Base-by-base conservation (phyloP, 2,888 invertebrate genomes). In the Phalangium opilio region DNA sequence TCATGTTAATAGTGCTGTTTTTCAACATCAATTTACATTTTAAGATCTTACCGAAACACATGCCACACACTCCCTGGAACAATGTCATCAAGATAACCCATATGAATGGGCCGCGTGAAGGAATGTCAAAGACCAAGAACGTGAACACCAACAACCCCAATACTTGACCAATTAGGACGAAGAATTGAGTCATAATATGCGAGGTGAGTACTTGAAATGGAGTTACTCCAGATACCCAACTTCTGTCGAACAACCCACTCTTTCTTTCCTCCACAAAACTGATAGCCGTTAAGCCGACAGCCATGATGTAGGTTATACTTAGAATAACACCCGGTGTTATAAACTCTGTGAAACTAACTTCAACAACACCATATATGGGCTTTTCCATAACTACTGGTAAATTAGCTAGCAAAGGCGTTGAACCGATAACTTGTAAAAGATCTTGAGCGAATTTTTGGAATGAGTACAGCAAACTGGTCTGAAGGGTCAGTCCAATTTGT, bases 221-320 rank as follows among this genome's bases (percentile, higher is more conserved):
- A 0, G 83, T 78, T 36, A 93, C 90, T 50, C 91, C 91, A 40
- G 91, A 87, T 34, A 91, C 90, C 80, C 89, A 84, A 46, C 87
- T 89, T 55, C 93, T 73, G 70, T 91, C 91, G 59, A 93, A 67
- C 33, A 91, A 72, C 2, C 93, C 89, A 63, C 89, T 87, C 73
- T 83, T 87, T 59, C 86, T 75, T 65, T 89, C 89, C 61, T 86
- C 84, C 59, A 89, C 87, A 55, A 90, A 72, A 2, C 85, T 85
- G 1, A 91, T 83, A 0, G 91, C 89, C 2, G 93, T 93, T 53
- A 93, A 68, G 0, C 91, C 91, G 8, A 91, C 89, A 44, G 93
- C 90, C 72, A 91, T 75, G 76, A 93, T 90, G 74, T 90, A 93
- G 2, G 90, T 90, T 67, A 91, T 90, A 39, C 90, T 91, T 4